Base-by-base conservation (phyloP, 2,888 invertebrate species). In the Chloroclysta siterata region DNA sequence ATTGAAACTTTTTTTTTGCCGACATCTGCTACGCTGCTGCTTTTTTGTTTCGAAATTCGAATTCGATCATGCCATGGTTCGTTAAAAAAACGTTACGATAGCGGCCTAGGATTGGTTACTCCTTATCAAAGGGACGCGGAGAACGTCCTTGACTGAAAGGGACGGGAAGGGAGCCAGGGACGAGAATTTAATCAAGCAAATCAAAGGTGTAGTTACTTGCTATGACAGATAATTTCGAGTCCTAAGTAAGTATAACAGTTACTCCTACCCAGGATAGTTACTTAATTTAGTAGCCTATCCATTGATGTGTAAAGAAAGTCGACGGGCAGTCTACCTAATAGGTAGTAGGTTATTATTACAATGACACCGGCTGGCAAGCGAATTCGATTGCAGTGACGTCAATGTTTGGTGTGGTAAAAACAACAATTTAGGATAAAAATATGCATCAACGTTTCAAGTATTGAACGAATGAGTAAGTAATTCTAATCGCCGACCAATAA, bases 41-140 rank as follows among this genome's bases (percentile, higher is more conserved):
- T 1, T 33, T 1, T 33, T 33, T 33, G 33, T 33, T 33, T 33
- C 33, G 33, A 33, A 33, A 33, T 60, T 55, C 58, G 57, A 15
- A 5, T 13, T 14, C 22, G 22, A 22, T 22, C 22, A 22, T 22
- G 22, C 22, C 22, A 22, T 55, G 28, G 33, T 6, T 46, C 14
- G 7, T 59, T 82, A 75, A 83, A 81, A 73, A 85, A 83, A 84
- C 90, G 89, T 87, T 89, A 85, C 66, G 72, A 82, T 70, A 61
- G 65, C 73, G 79, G 72, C 66, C 70, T 81, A 60, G 68, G 82
- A 90, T 91, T 91, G 89, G 91, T 72, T 77, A 85, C 79, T 51
- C 84, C 87, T 90, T 90, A 91, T 90, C 91, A 82, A 48, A 70
- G 78, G 82, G 86, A 88, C 87, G 87, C 87, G 48, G 66, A 65